phyloP scores from a whole-genome alignment of 2,113 vertebrate species.

The Coreoperca whiteheadi region DNA sequence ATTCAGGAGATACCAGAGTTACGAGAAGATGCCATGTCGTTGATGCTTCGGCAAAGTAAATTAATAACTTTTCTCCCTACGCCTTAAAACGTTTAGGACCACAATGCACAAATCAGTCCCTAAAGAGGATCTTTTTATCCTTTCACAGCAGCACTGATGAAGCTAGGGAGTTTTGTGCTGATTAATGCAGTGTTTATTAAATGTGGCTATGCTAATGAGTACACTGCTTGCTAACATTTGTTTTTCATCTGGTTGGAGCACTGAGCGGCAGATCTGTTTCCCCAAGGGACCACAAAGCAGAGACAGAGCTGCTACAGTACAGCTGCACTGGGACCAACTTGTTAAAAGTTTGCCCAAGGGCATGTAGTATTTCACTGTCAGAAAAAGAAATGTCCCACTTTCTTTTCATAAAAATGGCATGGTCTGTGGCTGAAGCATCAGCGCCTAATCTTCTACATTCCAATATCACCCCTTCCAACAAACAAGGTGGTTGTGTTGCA shows the following conservation, averaged over 20 bases:
- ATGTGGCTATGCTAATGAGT: constrained; percentile 11
- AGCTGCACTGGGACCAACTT: constrained; percentile 16
- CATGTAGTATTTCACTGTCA: not conserved
- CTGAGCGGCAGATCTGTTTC: not conserved
- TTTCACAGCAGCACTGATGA: not conserved
- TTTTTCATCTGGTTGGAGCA: constrained; percentile 24
- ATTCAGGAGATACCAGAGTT: not conserved
- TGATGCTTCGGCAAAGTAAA: not conserved
- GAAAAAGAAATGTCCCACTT: constrained; percentile 3
- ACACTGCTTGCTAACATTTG: not conserved
- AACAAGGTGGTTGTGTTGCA: no score
- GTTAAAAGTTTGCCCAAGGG: constrained; percentile 23
- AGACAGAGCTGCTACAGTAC: not conserved
- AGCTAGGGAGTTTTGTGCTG: not conserved
- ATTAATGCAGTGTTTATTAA: constrained; percentile 13
- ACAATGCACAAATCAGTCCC: not conserved
- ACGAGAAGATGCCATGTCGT: no score
- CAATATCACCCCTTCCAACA: no score
- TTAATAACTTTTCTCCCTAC: not conserved
- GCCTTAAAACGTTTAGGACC: not conserved
- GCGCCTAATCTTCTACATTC: no score
- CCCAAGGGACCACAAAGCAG: not conserved
- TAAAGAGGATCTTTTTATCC: not conserved
- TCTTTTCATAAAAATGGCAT: not conserved
- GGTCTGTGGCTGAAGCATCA: no score